Conservation (phyloP, 2,888 invertebrate species). For the Cyclophora punctaria region DNA sequence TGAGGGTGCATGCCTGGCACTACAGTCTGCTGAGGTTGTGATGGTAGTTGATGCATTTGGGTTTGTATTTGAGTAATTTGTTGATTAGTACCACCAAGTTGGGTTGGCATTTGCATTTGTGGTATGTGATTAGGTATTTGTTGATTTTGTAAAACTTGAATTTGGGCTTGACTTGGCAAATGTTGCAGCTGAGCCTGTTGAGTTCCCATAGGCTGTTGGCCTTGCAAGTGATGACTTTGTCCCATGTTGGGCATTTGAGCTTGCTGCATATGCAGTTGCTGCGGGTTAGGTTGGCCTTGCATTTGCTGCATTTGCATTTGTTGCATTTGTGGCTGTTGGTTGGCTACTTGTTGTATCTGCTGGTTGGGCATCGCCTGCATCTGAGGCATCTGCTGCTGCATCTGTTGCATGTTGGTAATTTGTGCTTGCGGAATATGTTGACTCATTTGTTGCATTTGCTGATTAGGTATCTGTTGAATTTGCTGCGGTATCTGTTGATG, state of each 20-base stretch:
- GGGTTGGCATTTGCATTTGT: slow-evolving; percentile 68
- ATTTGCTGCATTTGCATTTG: slow-evolving; percentile 72
- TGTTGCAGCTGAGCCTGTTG: slow-evolving; percentile 71
- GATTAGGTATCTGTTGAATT: slow-evolving; percentile 70
- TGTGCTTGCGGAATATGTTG: slow-evolving; percentile 66
- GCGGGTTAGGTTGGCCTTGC: slow-evolving; percentile 62
- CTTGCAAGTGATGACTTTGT: slow-evolving; percentile 62
- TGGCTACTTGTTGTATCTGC: slow-evolving; percentile 62
- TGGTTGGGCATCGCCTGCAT: slow-evolving; percentile 68
- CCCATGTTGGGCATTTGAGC: slow-evolving; percentile 67
- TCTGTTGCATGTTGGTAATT: slow-evolving; percentile 66
- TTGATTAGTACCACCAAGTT: slow-evolving; percentile 58
- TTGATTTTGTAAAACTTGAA: slow-evolving; percentile 70
- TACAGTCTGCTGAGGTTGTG: slow-evolving; percentile 68
- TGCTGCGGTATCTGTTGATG: slow-evolving; percentile 72
- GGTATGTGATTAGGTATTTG: slow-evolving; percentile 74
- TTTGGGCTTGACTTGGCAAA: slow-evolving; percentile 67
- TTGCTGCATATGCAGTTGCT: slow-evolving; percentile 71
- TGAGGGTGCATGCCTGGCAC: slow-evolving; percentile 70
- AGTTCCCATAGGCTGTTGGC: slow-evolving; percentile 59
- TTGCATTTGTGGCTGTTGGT: slow-evolving; percentile 68
- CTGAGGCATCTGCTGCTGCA: slow-evolving; percentile 70
- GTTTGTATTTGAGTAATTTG: slow-evolving; percentile 72
- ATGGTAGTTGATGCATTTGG: slow-evolving; percentile 67
- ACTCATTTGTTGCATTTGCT: slow-evolving; percentile 71